These are phyloP conservation scores for Chelon labrosus DNA, from an alignment of 2,797 vertebrate genomes.

Conservation along the genomic window DNA sequence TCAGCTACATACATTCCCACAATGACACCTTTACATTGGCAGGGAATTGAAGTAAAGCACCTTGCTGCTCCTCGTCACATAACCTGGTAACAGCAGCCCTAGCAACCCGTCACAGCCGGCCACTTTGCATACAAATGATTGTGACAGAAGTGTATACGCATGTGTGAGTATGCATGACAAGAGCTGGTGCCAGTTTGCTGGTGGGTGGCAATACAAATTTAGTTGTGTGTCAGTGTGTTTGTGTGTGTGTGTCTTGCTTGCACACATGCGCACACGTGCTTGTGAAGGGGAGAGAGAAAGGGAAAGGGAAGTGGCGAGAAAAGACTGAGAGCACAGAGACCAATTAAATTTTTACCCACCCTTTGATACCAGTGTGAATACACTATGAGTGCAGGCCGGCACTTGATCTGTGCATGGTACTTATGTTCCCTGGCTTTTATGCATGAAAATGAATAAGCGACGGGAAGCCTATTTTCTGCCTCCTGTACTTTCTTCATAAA, in stretches of 20 bases:
- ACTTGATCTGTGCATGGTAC: slow-evolving; percentile 59
- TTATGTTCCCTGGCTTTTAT: slow-evolving; percentile 58
- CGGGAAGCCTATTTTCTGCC: slow-evolving; percentile 17
- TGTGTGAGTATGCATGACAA: slow-evolving; percentile 69
- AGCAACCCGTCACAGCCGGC: slow-evolving; percentile 71
- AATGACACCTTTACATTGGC: slow-evolving; percentile 49
- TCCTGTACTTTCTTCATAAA: slow-evolving; percentile 30
- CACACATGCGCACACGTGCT: slow-evolving; percentile 11
- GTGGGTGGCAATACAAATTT: slow-evolving; percentile 71
- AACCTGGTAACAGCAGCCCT: slow-evolving; percentile 80
- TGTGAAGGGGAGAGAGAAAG: slow-evolving; percentile 24
- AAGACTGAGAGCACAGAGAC: slow-evolving; percentile 60
- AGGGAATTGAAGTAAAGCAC: slow-evolving; percentile 60
- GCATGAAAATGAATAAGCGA: slow-evolving; percentile 42
- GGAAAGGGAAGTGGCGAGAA: slow-evolving; percentile 33
- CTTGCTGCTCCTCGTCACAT: slow-evolving; percentile 70
- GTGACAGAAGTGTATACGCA: slow-evolving; percentile 69
- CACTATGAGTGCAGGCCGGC: slow-evolving; percentile 42
- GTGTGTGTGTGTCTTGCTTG: not conserved
- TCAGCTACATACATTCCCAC: slow-evolving; percentile 22
- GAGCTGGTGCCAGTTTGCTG: slow-evolving; percentile 73
- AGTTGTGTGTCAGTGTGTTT: slow-evolving; percentile 37
- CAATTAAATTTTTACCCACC: slow-evolving; percentile 68
- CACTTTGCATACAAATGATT: slow-evolving; percentile 80
- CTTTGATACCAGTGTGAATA: slow-evolving; percentile 70